phyloP scores from a whole-genome alignment of 2,888 invertebrate species.

The Drosophila sordidula region DNA sequence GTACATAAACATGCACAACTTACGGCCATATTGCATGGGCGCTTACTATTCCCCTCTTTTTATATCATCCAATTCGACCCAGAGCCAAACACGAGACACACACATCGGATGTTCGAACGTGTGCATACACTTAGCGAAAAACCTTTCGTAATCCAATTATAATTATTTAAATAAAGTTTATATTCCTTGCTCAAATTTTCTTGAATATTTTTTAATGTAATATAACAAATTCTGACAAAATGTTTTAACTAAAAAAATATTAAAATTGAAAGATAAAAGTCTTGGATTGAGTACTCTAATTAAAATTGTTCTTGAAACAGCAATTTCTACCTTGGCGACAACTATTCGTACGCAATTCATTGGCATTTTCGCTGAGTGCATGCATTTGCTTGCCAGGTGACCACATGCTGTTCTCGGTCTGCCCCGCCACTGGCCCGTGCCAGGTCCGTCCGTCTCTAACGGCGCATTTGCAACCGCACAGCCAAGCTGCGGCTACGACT shows the following conservation, averaged over 20 bases:
- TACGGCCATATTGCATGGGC: slow-evolving; percentile 50
- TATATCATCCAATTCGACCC: slow-evolving; percentile 18
- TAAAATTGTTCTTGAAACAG: too few relatives aligned
- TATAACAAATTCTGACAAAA: too few relatives aligned
- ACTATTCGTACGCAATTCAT: not conserved
- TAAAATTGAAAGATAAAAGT: too few relatives aligned
- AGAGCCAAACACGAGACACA: slow-evolving; percentile 10
- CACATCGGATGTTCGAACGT: slow-evolving; percentile 1
- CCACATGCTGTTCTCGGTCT: slow-evolving; percentile 66
- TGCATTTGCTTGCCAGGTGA: slow-evolving; percentile 45
- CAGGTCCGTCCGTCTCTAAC: slow-evolving; percentile 49
- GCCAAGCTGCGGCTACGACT: slow-evolving; percentile 47
- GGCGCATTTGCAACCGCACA: slow-evolving; percentile 64
- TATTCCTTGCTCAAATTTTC: too few relatives aligned
- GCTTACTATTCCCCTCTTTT: not conserved
- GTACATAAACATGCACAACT: slow-evolving; percentile 64
- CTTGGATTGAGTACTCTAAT: too few relatives aligned
- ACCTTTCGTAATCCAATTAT: too few relatives aligned
- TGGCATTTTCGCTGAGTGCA: slow-evolving; percentile 4
- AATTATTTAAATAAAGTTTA: too few relatives aligned
- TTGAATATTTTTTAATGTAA: too few relatives aligned
- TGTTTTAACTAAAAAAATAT: too few relatives aligned
- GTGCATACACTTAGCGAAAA: not conserved
- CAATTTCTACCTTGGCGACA: too few relatives aligned
- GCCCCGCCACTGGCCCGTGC: not conserved